phyloP scores from a whole-genome alignment of 2,888 invertebrate species.

The Meganola albula region DNA sequence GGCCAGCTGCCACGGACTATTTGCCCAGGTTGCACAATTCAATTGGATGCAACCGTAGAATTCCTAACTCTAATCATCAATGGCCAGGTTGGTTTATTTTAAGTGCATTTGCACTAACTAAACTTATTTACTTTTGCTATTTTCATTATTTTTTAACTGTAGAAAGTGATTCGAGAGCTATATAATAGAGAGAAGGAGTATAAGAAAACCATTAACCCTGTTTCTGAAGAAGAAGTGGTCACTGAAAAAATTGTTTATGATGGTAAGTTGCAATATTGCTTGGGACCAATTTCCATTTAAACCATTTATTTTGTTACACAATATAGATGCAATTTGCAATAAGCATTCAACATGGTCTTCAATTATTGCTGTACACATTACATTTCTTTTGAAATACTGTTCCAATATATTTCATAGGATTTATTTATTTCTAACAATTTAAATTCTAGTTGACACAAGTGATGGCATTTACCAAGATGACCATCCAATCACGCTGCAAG shows the following conservation, averaged over 20 bases:
- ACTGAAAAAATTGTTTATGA: constrained; percentile 58
- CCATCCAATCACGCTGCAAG: constrained; percentile 80
- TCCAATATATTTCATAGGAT: too few relatives aligned
- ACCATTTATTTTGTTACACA: too few relatives aligned
- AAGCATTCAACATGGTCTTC: too few relatives aligned
- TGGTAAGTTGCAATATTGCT: too few relatives aligned
- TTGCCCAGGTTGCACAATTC: constrained; percentile 87
- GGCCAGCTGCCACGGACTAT: constrained; percentile 83
- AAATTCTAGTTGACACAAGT: constrained; percentile 77
- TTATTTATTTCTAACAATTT: background rate
- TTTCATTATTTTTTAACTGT: constrained; percentile 25
- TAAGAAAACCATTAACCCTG: constrained; percentile 43
- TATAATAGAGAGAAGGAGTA: constrained; percentile 58
- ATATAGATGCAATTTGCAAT: too few relatives aligned
- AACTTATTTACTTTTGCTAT: too few relatives aligned
- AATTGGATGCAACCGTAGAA: constrained; percentile 84
- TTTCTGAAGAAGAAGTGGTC: constrained; percentile 35
- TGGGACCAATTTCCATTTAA: too few relatives aligned
- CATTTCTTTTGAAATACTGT: too few relatives aligned
- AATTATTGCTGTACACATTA: too few relatives aligned
- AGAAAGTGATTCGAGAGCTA: constrained; percentile 63
- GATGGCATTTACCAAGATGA: constrained; percentile 81
- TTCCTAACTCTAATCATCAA: constrained; percentile 84
- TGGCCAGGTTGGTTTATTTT: constrained; percentile 84
- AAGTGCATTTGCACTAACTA: too few relatives aligned